Percentiles rank a stretch among this genome's conserved stretches.
Evolutionary conservation across 2,888 invertebrate genomes (phyloP).

Genomic region (Sminthurinus aureus): DNA sequence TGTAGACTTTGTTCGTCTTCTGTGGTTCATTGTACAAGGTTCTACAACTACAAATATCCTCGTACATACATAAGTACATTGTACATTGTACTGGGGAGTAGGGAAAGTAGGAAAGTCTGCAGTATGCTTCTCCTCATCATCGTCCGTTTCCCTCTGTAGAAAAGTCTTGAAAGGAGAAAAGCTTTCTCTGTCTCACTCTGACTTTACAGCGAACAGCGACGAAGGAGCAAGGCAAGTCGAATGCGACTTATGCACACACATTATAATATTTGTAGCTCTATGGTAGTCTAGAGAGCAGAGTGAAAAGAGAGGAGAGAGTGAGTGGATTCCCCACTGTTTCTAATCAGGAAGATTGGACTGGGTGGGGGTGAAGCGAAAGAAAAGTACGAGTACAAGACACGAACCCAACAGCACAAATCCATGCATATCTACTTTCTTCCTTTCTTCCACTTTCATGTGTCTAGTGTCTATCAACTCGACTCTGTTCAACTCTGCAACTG

Average conservation of each 20-base stretch:
- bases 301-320: background rate
- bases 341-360: constrained; percentile 59
- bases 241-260: no score
- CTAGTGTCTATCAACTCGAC: background rate
- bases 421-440: background rate
- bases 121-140: no score
- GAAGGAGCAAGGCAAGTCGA: no score
- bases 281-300: no score
- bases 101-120: no score
- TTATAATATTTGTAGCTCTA: no score
- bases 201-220: no score
- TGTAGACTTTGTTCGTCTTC: no score
- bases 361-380: constrained; percentile 25
- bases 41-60: background rate
- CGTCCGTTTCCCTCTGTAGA: no score
- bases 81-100: no score
- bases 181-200: constrained; percentile 6
- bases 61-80: background rate
- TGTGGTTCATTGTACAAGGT: no score
- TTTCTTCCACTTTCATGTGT: no score
- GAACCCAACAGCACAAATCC: background rate
- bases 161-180: background rate
- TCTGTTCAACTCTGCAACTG: background rate
- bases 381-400: background rate
- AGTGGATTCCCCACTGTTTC: constrained; percentile 58